Evolutionary conservation across 1,140 invertebrate genomes (phyloP).

Genomic region (Zaprionus nigranus): DNA sequence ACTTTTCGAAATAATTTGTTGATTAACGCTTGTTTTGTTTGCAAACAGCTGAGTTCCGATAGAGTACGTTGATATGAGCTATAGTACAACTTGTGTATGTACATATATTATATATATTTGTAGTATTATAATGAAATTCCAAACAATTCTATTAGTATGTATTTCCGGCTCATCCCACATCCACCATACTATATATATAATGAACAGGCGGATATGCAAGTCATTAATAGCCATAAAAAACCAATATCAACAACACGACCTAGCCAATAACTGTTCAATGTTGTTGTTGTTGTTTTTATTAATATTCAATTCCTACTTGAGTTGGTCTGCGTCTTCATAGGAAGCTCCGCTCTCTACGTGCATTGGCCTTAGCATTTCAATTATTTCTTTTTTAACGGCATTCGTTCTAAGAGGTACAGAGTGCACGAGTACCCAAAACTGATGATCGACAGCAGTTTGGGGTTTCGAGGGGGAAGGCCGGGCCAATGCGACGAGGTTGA

Average conservation of each 20-base stretch:
- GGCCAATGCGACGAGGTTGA: not conserved
- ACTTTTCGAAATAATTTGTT: constrained; percentile 14
- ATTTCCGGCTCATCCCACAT: constrained; percentile 29
- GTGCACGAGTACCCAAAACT: constrained; percentile 14
- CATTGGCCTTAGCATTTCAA: constrained; percentile 5
- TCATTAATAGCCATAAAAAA: constrained; percentile 29
- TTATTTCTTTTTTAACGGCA: constrained; percentile 14
- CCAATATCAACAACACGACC: constrained; percentile 26
- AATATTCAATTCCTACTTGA: constrained; percentile 10
- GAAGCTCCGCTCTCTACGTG: constrained; percentile 20
- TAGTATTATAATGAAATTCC: not conserved
- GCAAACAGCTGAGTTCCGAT: constrained; percentile 12
- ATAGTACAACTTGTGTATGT: too few relatives aligned
- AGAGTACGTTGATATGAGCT: not conserved
- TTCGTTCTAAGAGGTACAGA: constrained; percentile 9
- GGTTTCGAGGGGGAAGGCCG: constrained; percentile 9
- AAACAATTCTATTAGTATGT: not conserved
- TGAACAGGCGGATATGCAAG: constrained; percentile 40
- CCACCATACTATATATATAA: constrained; percentile 4
- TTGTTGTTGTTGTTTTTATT: not conserved
- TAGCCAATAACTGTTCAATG: constrained; percentile 39
- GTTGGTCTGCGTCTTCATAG: not conserved
- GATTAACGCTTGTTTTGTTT: constrained; percentile 32
- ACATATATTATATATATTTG: not conserved
- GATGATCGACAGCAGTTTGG: not conserved